A percentile compares a stretch with the other conserved stretches of the same genome.
phyloP scores from a whole-genome alignment of 2,113 vertebrate genomes.

The Phylloscopus trochilus region DNA sequence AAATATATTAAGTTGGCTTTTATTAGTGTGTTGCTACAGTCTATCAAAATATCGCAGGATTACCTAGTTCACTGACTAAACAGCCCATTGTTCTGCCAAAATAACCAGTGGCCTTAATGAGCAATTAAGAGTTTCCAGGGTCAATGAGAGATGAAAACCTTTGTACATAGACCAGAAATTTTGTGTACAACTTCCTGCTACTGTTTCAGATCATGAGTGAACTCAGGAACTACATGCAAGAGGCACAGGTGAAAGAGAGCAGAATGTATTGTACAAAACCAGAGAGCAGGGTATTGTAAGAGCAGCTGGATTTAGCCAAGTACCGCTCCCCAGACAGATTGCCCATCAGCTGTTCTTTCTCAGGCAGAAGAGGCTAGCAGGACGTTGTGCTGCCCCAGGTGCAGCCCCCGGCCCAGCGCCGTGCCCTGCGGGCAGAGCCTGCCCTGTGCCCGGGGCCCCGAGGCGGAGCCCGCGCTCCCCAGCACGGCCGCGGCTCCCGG shows the following conservation, averaged over 20 bases:
- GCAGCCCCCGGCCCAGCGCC: background rate
- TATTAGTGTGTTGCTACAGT: background rate
- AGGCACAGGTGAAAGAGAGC: accelerated
- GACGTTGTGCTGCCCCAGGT: background rate
- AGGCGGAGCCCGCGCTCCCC: background rate
- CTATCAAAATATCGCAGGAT: background rate
- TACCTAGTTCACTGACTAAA: background rate
- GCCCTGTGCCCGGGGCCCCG: accelerated
- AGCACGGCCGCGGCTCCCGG: background rate
- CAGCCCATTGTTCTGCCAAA: background rate
- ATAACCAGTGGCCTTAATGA: background rate
- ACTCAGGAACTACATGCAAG: background rate
- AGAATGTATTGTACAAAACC: background rate
- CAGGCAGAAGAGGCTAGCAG: background rate
- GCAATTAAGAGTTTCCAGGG: background rate
- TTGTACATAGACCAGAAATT: background rate
- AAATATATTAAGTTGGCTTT: background rate
- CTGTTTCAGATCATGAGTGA: background rate
- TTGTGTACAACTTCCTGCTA: background rate
- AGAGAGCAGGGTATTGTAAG: background rate
- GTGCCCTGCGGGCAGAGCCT: background rate
- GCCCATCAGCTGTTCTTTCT: background rate
- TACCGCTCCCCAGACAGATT: background rate
- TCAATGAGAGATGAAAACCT: background rate
- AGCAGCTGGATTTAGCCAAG: background rate